Conservation (phyloP, 2,113 vertebrate species). For the Hirundichthys speculiger region DNA sequence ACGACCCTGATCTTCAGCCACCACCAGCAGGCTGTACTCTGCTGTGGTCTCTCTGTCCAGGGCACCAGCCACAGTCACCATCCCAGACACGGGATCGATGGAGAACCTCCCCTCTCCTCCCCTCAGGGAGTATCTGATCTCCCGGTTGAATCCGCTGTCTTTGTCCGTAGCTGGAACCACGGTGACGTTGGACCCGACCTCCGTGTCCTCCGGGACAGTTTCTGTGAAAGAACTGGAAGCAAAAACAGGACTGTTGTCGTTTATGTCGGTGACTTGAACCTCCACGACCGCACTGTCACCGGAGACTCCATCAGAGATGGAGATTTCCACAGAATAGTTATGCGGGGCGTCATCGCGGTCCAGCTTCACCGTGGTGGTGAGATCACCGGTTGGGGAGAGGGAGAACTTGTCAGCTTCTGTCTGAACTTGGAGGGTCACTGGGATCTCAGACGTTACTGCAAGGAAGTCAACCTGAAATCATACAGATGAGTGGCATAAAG, state of each 20-base stretch:
- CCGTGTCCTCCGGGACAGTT: slow-evolving; percentile 49
- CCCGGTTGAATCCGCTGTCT: slow-evolving; percentile 78
- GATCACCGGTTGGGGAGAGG: slow-evolving; percentile 61
- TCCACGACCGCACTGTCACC: slow-evolving; percentile 65
- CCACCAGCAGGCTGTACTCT: slow-evolving; percentile 71
- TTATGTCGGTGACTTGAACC: slow-evolving; percentile 78
- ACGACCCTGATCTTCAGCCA: slow-evolving; percentile 81
- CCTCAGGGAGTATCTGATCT: slow-evolving; percentile 76
- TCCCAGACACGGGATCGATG: slow-evolving; percentile 68
- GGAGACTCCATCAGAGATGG: slow-evolving; percentile 73
- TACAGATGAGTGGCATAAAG: not conserved
- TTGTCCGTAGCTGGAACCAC: slow-evolving; percentile 55
- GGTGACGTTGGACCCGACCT: slow-evolving; percentile 36
- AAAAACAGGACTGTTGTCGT: slow-evolving; percentile 82
- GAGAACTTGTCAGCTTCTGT: slow-evolving; percentile 67
- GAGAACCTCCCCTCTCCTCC: slow-evolving; percentile 76
- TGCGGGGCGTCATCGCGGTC: slow-evolving; percentile 75
- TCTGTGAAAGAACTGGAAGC: not conserved
- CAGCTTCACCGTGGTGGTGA: slow-evolving; percentile 70
- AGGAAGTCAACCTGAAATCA: slow-evolving; percentile 49
- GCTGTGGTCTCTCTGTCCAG: slow-evolving; percentile 78
- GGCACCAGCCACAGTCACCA: slow-evolving; percentile 57
- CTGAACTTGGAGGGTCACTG: slow-evolving; percentile 57
- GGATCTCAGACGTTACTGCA: slow-evolving; percentile 31
- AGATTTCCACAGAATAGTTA: slow-evolving; percentile 72